phyloP scores from a whole-genome alignment of 2,888 invertebrate genomes.

The Piscicola geometra region DNA sequence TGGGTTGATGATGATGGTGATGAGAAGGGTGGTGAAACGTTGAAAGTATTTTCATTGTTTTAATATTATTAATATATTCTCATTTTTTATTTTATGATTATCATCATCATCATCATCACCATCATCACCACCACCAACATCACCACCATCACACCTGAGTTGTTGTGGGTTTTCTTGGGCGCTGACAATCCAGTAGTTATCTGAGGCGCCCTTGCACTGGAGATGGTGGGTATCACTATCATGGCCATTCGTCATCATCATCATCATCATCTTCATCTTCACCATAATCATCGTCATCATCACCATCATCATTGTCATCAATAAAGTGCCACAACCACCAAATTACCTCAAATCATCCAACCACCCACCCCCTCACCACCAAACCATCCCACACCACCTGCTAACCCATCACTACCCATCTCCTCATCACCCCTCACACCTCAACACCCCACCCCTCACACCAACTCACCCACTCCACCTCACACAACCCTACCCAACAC shows the following conservation, averaged over 20 bases:
- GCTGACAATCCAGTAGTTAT: constrained; percentile 72
- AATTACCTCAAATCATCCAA: constrained; percentile 1
- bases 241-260: too few species aligned
- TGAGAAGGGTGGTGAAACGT: not conserved
- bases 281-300: too few species aligned
- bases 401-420: too few species aligned
- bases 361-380: not conserved
- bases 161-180: constrained; percentile 73
- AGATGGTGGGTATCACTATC: too few species aligned
- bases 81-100: not conserved
- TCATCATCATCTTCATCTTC: too few species aligned
- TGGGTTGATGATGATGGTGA: not conserved
- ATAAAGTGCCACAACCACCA: too few species aligned
- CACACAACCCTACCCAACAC: not conserved
- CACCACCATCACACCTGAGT: constrained; percentile 59
- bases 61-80: too few species aligned
- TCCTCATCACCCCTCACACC: not conserved
- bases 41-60: too few species aligned
- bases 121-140: too few species aligned
- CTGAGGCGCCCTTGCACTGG: constrained; percentile 64
- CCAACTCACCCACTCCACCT: constrained; percentile 59
- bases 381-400: too few species aligned
- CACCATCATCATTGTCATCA: too few species aligned
- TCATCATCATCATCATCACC: too few species aligned
- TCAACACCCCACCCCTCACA: constrained; percentile 3